Evolutionary conservation across 2,888 invertebrate genomes (phyloP), one percentile per base, ranked within the genome.

Genomic region (Calliscelio sp.): DNA sequence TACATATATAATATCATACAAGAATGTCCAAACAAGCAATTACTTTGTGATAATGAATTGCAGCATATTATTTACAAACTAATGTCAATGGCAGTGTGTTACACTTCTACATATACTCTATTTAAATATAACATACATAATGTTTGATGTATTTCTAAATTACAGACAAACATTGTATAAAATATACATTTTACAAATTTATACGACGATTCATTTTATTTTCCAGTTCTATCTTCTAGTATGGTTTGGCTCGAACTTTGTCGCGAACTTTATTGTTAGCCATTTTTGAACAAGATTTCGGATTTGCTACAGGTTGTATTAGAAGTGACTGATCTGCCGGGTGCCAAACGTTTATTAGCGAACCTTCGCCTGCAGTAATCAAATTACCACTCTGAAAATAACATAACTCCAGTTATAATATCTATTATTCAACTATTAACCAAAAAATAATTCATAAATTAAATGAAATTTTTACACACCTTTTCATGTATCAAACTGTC

Each of bases 341-440:
- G 81, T 93, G 93, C 97, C 97, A 97, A 49, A 96, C 93, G 88
- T 95, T 95, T 11, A 97, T 88, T 49, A 95, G 92, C 14, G 96
- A 96, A n/a, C 94, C 93, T 93, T 97, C 97, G 3, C 97, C 97
- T 20, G 95, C 95, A 10, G 96, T 97, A 82, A 97, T 91, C 57
- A 97, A 91, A 20, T 95, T 84, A 86, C 95, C 95, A 25, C 93
- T 94, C 95, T 96, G 46, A 71, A 51, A 55, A 81, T 20, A 46
- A 28, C 18, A 20, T n/a, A 35, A 73, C n/a, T 20, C n/a, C n/a
- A 74, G 24, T 8, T 16, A 24, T 14, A n/a, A n/a, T 51, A 18
- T 10, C 3, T 53, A 61, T 66, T 41, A 46, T 41, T 41, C n/a
- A 14, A n/a, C n/a, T 41, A 1, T n/a, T 41, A 41, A 41, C 8